These are phyloP conservation scores for Zaprionus africanus DNA, from an alignment of 1,140 invertebrate genomes.

Conservation along the genomic window DNA sequence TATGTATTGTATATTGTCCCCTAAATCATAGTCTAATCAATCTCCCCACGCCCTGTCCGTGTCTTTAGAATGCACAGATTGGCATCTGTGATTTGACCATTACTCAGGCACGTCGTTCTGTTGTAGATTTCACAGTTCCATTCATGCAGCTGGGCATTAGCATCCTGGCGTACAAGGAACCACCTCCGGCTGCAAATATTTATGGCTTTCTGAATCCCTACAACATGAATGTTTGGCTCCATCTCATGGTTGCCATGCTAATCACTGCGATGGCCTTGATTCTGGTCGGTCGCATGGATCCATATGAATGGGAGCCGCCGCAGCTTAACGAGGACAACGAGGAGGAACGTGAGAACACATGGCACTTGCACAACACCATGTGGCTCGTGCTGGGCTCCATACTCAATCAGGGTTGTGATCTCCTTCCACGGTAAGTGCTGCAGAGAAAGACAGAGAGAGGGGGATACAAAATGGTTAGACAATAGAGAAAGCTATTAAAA, in stretches of 20 bases:
- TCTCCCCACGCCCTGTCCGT: not conserved
- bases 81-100: slow-evolving; percentile 96
- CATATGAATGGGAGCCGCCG: slow-evolving; percentile 92
- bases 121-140: slow-evolving; percentile 95
- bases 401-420: slow-evolving; percentile 91
- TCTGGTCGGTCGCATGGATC: slow-evolving; percentile 92
- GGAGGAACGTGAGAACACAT: slow-evolving; percentile 90
- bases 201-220: slow-evolving; percentile 96
- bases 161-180: slow-evolving; percentile 94
- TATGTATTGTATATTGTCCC: not conserved
- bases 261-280: slow-evolving; percentile 96
- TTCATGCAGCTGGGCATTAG: slow-evolving; percentile 96
- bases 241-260: slow-evolving; percentile 95
- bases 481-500: not conserved
- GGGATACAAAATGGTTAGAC: not conserved
- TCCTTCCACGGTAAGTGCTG: slow-evolving; percentile 89
- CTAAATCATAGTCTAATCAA: slow-evolving; percentile 20
- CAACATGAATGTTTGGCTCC: slow-evolving; percentile 96
- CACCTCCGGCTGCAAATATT: slow-evolving; percentile 93
- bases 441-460: not conserved
- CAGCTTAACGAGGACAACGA: slow-evolving; percentile 89
- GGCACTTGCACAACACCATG: slow-evolving; percentile 90
- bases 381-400: slow-evolving; percentile 92
- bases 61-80: slow-evolving; percentile 92
- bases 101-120: slow-evolving; percentile 91